Evolutionary conservation across 2,888 invertebrate genomes (phyloP).

Genomic region (Oxyscelio sp.): DNA sequence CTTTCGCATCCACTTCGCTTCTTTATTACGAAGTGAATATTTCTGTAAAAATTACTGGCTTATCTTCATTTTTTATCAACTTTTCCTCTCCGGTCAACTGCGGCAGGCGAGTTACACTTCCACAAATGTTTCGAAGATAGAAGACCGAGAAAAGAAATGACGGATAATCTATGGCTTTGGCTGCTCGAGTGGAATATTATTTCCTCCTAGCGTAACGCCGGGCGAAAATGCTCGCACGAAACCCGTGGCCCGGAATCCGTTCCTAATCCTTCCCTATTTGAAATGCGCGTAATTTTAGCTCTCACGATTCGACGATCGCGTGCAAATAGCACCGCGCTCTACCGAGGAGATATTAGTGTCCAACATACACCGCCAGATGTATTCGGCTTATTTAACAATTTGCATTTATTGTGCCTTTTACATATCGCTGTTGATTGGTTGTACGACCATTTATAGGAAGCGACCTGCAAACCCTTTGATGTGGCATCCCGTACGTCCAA

Average conservation of each 20-base stretch:
- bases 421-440: constrained; percentile 15
- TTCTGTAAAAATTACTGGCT: constrained; percentile 44
- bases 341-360: constrained; percentile 40
- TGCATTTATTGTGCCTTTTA: constrained; percentile 39
- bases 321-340: constrained; percentile 48
- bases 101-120: constrained; percentile 47
- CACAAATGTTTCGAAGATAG: constrained; percentile 61
- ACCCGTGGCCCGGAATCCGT: constrained; percentile 42
- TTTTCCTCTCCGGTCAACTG: constrained; percentile 20
- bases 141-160: constrained; percentile 61
- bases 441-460: constrained; percentile 21
- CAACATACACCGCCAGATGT: constrained; percentile 27
- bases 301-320: constrained; percentile 31
- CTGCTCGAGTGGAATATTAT: constrained; percentile 73
- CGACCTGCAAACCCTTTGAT: constrained; percentile 20
- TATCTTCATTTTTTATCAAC: constrained; percentile 64
- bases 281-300: constrained; percentile 65
- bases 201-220: constrained; percentile 56
- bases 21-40: constrained; percentile 8
- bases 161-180: constrained; percentile 76
- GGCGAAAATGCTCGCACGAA: constrained; percentile 47
- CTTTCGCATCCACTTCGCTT: constrained; percentile 6
- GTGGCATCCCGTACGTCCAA: not conserved
- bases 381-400: constrained; percentile 41
- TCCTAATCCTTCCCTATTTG: constrained; percentile 71